Evolutionary conservation across 2,113 vertebrate genomes (phyloP), one percentile per base, ranked within the genome.

Genomic region (Cyphomyrus plagiostoma): DNA sequence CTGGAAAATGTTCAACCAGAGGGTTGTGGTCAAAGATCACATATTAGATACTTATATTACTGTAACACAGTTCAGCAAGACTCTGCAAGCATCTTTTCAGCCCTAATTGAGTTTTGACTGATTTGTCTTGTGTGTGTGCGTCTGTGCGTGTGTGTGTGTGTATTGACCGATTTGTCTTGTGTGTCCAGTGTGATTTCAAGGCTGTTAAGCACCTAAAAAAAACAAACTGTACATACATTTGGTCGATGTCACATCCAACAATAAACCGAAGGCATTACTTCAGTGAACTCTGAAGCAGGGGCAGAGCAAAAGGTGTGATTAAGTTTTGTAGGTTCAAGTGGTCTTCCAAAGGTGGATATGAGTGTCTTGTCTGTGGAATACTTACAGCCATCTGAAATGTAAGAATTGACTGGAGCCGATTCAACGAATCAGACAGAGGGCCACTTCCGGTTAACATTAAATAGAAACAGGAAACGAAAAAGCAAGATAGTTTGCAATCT

Each of bases 41-140:
- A 80, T 80, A 80, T 80, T 80, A 39, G 74, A 80, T 80, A 80
- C 35, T 80, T 42, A 80, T 80, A 80, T 80, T 26, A 42, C 74
- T 80, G 35, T 17, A 39, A 42, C 74, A 35, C 74, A 39, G 74
- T 35, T 42, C 74, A 80, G 74, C 35, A 80, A 80, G 35, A 13
- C 35, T 80, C 74, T 30, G 62, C 35, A 35, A 80, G 17, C 17
- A 42, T 8, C 35, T 80, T 42, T 17, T 42, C 35, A 17, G 15
- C 10, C 35, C 74, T 19, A 42, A 80, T n/a, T 80, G 35, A 80
- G 15, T n/a, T 80, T 3, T 80, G 74, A 42, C 35, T 19, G 13
- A 80, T 80, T 80, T 39, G 35, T 42, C 74, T 35, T 70, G 9
- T 80, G 30, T 80, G 74, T 42, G 74, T 80, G 8, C 42, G 35